Evolutionary conservation across 1,140 invertebrate genomes (phyloP).

Genomic region (Eurytemora carolleeae): DNA sequence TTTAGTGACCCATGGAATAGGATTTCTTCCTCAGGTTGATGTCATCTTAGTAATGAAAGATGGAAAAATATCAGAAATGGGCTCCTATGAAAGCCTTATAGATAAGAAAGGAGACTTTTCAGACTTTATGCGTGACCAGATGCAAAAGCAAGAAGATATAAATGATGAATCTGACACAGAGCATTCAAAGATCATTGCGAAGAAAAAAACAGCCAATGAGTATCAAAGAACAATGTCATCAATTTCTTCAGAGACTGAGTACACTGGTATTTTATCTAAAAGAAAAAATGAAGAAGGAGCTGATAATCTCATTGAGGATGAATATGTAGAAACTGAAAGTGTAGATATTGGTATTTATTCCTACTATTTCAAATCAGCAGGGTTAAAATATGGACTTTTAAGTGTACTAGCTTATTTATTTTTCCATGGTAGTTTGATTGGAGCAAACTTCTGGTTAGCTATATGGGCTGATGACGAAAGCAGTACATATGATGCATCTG

Average conservation of each 20-base stretch:
- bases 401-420: background rate
- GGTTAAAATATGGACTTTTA: background rate
- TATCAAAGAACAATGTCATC: background rate
- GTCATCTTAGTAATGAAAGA: slow-evolving; percentile 30
- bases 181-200: background rate
- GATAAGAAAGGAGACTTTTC: slow-evolving; percentile 24
- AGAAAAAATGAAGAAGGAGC: background rate
- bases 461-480: slow-evolving; percentile 46
- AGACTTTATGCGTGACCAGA: slow-evolving; percentile 23
- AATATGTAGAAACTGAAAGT: background rate
- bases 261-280: no score
- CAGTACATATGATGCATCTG: slow-evolving; percentile 16
- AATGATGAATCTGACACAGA: slow-evolving; percentile 22
- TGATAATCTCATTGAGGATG: slow-evolving; percentile 7
- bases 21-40: slow-evolving; percentile 29
- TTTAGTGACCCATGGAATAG: slow-evolving; percentile 60
- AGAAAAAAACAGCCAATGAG: background rate
- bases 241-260: background rate
- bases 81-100: slow-evolving; percentile 27
- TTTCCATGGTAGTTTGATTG: background rate
- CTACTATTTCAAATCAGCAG: slow-evolving; percentile 4
- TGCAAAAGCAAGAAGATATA: slow-evolving; percentile 12
- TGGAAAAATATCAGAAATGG: slow-evolving; percentile 28
- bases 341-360: background rate
- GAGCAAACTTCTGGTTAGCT: slow-evolving; percentile 40